These are phyloP conservation scores for Carcinoscorpius rotundicauda DNA, from an alignment of 1,140 invertebrate species.

Conservation along the genomic window DNA sequence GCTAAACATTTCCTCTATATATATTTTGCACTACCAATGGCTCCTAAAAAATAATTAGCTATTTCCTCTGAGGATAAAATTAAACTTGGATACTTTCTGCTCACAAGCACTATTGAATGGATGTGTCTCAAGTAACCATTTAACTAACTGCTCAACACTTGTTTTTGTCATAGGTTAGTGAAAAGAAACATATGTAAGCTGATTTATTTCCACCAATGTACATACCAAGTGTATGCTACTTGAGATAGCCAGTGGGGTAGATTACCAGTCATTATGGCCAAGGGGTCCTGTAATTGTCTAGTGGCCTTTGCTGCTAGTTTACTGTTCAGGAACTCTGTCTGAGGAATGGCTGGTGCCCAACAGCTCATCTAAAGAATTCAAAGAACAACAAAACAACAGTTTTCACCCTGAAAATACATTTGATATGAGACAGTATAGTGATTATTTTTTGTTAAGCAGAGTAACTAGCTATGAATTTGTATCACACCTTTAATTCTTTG, in stretches of 20 bases:
- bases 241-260: constrained; percentile 89
- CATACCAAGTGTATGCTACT: constrained; percentile 76
- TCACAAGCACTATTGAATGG: too few relatives aligned
- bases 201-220: constrained; percentile 4
- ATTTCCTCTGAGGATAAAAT: too few relatives aligned
- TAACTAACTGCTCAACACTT: too few relatives aligned
- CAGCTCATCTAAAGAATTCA: constrained; percentile 17
- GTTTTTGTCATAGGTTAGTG: too few relatives aligned
- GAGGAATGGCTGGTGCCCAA: constrained; percentile 28
- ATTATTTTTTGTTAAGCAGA: neutral
- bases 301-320: constrained; percentile 89
- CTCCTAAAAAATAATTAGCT: too few relatives aligned
- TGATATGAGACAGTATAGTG: neutral
- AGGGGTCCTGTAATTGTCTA: constrained; percentile 88
- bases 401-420: neutral
- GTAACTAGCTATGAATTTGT: neutral
- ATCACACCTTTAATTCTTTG: neutral
- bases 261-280: constrained; percentile 97
- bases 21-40: too few relatives aligned
- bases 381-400: constrained; percentile 4
- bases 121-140: too few relatives aligned
- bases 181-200: too few relatives aligned
- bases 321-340: constrained; percentile 52
- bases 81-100: too few relatives aligned
- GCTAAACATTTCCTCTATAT: too few relatives aligned